These are phyloP conservation scores for Mythimna lalbum DNA, from an alignment of 2,888 invertebrate genomes.

Conservation along the genomic window DNA sequence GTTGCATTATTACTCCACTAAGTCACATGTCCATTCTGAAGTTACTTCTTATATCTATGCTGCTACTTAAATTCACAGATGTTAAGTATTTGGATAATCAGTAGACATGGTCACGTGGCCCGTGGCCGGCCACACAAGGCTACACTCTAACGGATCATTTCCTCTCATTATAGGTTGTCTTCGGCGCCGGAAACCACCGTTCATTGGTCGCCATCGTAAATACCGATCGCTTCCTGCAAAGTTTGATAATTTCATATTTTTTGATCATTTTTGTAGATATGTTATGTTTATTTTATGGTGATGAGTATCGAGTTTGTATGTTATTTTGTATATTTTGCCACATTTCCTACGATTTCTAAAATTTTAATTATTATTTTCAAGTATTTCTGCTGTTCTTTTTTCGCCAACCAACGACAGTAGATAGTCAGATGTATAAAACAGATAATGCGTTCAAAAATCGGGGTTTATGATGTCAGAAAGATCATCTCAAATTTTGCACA, in stretches of 20 bases:
- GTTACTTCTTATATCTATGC: slow-evolving; percentile 10
- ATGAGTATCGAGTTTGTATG: slow-evolving; percentile 16
- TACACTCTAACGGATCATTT: slow-evolving; percentile 62
- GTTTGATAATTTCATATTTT: slow-evolving; percentile 60
- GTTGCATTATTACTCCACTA: background rate
- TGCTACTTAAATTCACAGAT: slow-evolving; percentile 33
- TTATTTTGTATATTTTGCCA: slow-evolving; percentile 2
- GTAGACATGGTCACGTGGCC: slow-evolving; percentile 52
- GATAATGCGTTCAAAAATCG: background rate
- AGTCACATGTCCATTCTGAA: background rate
- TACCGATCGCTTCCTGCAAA: slow-evolving; percentile 80
- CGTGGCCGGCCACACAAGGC: slow-evolving; percentile 48
- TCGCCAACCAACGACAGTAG: background rate
- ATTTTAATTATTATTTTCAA: too few relatives aligned
- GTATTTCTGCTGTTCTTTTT: background rate
- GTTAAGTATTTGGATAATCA: slow-evolving; percentile 56
- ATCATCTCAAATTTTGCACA: background rate
- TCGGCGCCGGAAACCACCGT: slow-evolving; percentile 80
- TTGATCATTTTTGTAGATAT: slow-evolving; percentile 25
- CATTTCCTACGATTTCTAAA: background rate
- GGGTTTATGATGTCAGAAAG: too few relatives aligned
- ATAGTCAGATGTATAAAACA: too few relatives aligned
- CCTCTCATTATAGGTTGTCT: slow-evolving; percentile 66
- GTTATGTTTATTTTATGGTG: slow-evolving; percentile 26
- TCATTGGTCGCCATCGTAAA: slow-evolving; percentile 80